Base-by-base conservation (phyloP, 2,113 vertebrate genomes). In the Trogon surrucura region DNA sequence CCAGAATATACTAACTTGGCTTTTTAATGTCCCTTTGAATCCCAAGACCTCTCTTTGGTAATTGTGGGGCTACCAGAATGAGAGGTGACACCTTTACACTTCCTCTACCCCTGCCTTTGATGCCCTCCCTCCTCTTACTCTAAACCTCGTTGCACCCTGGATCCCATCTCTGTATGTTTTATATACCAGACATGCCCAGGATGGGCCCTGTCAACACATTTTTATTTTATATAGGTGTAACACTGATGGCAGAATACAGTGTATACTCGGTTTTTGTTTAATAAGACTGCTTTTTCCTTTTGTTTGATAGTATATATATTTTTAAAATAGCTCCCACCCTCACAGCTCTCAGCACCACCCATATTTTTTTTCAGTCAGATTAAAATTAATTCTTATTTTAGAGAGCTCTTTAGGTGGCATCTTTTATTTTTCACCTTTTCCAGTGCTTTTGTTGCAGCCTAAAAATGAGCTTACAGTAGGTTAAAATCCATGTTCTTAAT, bases 381-480 rank as follows among this genome's bases (percentile, higher is more conserved):
- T 77, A 90, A 93, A 96, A 93, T 95, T 56, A 86, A 91, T 95
- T 95, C 62, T 82, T 47, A 95, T 88, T 96, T 94, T 96, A 87
- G 65, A 94, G 81, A 73, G 29, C 58, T 90, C 91, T 94, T 97
- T 81, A 95, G 90, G 93, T 95, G 91, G 60, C 70, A 93, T 90
- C 69, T 95, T 95, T 95, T 94, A 94, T 96, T 97, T 96, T 96
- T 96, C 92, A 96, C 95, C 91, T 97, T 87, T 97, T 93, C 80
- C 9, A 2, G 51, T 81, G 83, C 56, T 96, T 95, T 97, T 92
- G 51, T 95, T 95, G 79, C 77, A 94, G 89, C 85, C 93, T 95
- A 93, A 96, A 95, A 97, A 93, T 83, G 93, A 94, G 84, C 66
- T 92, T 97, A 81, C 30, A 14, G 84, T 77, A 90, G 95, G 94